Percentiles rank a stretch among this genome's conserved stretches.
These are phyloP conservation scores for Sakesphorus luctuosus DNA, from an alignment of 2,113 vertebrate genomes.

Conservation along the genomic window DNA sequence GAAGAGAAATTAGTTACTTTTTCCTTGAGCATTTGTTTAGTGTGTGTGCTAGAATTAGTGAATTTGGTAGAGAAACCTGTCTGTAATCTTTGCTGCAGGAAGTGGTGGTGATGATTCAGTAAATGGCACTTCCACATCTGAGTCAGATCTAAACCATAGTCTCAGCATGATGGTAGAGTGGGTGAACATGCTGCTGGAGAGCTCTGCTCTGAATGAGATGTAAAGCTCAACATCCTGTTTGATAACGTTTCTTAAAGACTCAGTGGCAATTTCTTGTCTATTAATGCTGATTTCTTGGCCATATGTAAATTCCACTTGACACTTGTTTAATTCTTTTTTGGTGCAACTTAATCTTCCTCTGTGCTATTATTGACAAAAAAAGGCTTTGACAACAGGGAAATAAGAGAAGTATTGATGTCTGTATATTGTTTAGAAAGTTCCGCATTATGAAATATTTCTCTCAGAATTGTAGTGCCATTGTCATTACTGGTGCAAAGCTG, in stretches of 20 bases:
- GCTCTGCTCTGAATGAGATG: neutral
- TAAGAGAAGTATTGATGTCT: neutral
- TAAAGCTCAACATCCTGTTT: neutral
- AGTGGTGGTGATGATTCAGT: slow-evolving; percentile 39
- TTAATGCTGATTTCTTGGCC: neutral
- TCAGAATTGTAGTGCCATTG: neutral
- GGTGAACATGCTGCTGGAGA: neutral
- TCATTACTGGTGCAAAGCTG: neutral
- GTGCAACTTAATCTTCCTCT: neutral
- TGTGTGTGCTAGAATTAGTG: neutral
- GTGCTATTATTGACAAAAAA: neutral
- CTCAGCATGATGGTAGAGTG: neutral
- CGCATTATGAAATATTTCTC: neutral
- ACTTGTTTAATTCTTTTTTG: neutral
- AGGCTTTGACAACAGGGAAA: neutral
- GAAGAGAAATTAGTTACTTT: neutral
- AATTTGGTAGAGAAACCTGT: neutral
- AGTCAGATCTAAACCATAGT: slow-evolving; percentile 5
- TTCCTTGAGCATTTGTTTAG: neutral
- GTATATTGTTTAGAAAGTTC: neutral
- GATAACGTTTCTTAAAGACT: neutral
- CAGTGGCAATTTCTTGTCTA: neutral
- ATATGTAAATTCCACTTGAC: neutral
- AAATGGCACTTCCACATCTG: slow-evolving; percentile 2
- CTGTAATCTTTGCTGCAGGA: neutral